Evolutionary conservation across 2,797 vertebrate species (phyloP).

Genomic region (Synanceia verrucosa): DNA sequence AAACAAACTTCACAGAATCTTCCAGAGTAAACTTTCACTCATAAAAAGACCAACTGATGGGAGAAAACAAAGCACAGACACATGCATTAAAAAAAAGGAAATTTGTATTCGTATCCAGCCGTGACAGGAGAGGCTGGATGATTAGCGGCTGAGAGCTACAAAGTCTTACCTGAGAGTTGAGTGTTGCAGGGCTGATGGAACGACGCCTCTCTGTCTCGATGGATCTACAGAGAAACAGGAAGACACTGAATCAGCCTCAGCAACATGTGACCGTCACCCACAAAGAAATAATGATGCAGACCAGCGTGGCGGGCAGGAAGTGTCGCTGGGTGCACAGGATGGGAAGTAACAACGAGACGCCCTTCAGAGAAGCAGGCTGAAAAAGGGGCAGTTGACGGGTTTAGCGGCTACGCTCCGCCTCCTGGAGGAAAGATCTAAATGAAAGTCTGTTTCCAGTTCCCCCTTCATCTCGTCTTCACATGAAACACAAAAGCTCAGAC

Average conservation of each 20-base stretch:
- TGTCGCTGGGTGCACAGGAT: conserved; percentile 50
- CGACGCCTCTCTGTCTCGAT: conserved; percentile 88
- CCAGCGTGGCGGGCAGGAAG: conserved; percentile 57
- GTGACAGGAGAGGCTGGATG: background rate
- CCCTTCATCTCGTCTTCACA: conserved; percentile 24
- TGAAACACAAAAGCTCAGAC: conserved; percentile 51
- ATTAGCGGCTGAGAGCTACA: background rate
- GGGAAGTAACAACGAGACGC: conserved; percentile 44
- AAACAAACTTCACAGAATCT: conserved; percentile 15
- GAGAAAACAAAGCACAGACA: conserved; percentile 1
- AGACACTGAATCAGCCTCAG: conserved; percentile 76
- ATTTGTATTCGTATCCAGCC: background rate
- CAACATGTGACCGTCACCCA: conserved; percentile 73
- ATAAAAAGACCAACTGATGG: conserved; percentile 5
- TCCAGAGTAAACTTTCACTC: conserved; percentile 6
- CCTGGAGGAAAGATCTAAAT: conserved; percentile 33
- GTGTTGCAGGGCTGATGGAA: conserved; percentile 71
- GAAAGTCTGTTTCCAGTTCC: conserved; percentile 33
- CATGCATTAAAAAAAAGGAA: background rate
- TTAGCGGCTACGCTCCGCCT: conserved; percentile 10
- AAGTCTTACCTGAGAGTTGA: conserved; percentile 69
- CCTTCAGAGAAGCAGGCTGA: conserved; percentile 31
- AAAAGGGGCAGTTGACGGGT: conserved; percentile 22
- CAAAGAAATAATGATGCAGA: conserved; percentile 70
- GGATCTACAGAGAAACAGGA: conserved; percentile 90